phyloP scores from a whole-genome alignment of 2,113 vertebrate genomes.

The Rhagologus leucostigma region DNA sequence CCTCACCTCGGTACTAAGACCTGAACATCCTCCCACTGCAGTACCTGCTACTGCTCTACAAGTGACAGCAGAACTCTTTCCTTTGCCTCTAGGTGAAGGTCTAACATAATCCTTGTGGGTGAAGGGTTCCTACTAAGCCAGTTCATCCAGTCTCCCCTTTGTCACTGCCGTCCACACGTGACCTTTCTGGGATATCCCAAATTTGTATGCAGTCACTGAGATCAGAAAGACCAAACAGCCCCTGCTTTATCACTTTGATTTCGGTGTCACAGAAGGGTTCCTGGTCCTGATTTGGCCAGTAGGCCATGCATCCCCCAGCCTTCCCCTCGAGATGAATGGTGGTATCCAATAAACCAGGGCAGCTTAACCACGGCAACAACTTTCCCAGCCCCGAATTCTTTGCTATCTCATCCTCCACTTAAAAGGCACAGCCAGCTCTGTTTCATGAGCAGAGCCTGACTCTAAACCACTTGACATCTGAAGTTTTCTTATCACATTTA shows the following conservation, averaged over 20 bases:
- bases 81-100: neutral
- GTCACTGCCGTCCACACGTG: accelerated
- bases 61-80: neutral
- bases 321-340: neutral
- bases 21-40: neutral
- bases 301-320: neutral
- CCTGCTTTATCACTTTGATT: neutral
- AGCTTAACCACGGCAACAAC: neutral
- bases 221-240: neutral
- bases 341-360: neutral
- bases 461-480: constrained; percentile 64
- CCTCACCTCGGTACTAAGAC: accelerated
- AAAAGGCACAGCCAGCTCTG: constrained; percentile 38
- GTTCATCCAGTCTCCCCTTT: neutral
- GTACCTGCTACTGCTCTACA: neutral
- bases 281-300: neutral
- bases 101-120: neutral
- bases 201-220: neutral
- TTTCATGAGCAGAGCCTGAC: constrained; percentile 43
- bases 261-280: neutral
- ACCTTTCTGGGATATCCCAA: neutral
- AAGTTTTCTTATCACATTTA: constrained; percentile 59
- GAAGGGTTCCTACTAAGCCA: neutral
- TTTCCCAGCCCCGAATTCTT: constrained; percentile 34
- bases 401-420: constrained; percentile 46